These are phyloP conservation scores for Hydrozoanthus tunicans DNA, from an alignment of 64 coral and sea anemone genomes.

Conservation along the genomic window DNA sequence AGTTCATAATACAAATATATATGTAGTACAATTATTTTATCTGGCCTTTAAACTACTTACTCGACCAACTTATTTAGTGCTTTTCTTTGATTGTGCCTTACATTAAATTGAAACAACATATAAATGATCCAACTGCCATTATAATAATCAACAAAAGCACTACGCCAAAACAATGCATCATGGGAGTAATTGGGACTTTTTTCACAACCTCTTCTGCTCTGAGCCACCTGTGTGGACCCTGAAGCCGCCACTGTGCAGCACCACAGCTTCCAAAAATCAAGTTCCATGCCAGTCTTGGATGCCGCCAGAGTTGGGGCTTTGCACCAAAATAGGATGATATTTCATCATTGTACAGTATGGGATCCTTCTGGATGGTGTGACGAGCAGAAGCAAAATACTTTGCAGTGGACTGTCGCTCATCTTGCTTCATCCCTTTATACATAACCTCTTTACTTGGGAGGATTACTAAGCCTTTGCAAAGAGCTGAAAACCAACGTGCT, in stretches of 20 bases:
- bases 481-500: conserved; percentile 82
- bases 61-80: no score
- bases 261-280: conserved; percentile 68
- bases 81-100: no score
- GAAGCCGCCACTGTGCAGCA: conserved; percentile 73
- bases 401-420: conserved; percentile 24
- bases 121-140: background rate
- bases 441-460: conserved; percentile 61
- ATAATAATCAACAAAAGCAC: conserved; percentile 33
- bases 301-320: conserved; percentile 75
- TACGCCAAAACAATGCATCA: conserved; percentile 75
- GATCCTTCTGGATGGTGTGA: conserved; percentile 81
- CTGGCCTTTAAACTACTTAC: no score
- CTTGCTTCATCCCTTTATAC: conserved; percentile 46
- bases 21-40: no score
- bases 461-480: conserved; percentile 75
- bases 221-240: conserved; percentile 75
- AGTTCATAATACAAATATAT: no score
- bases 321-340: conserved; percentile 76
- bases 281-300: conserved; percentile 70
- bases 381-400: conserved; percentile 66
- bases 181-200: conserved; percentile 66
- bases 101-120: background rate
- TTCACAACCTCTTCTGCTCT: conserved; percentile 65
- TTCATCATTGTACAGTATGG: conserved; percentile 74